Evolutionary conservation across 2,797 vertebrate species (phyloP), one percentile per base, ranked within the genome.

Genomic region (Syngnathus acus): DNA sequence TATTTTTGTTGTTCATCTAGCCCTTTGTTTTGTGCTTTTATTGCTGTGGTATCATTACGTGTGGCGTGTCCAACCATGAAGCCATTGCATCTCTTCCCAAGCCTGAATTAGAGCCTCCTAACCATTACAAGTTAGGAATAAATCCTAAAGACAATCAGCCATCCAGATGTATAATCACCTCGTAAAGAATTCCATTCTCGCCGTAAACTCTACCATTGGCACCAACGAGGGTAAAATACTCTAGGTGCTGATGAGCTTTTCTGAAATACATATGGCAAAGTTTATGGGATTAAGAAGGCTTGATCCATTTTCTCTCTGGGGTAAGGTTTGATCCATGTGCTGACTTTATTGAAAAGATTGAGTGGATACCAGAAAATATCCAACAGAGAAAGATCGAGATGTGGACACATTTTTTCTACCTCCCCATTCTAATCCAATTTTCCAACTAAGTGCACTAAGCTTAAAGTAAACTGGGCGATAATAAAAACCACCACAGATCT

Each of bases 311-410:
- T 72, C 57, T 71, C 45, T 72, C 67, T 66, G 47, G 64, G 51
- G 10, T 78, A 72, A 86, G 82, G 83, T 88, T 86, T 76, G 74
- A 75, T 80, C 51, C 72, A 9, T 76, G 72, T 76, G 69, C 72
- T 69, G 69, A 69, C 70, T 80, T 54, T 85, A 65, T 72, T 73
- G 64, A 78, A 68, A 66, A 80, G 77, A 83, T 78, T 32, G 86
- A 88, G 87, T 88, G 84, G 78, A 83, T 87, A 78, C 77, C 82
- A 78, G 79, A 87, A 81, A 79, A 71, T 74, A 65, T 42, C 47
- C 26, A 38, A 53, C 21, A 62, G 40, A 26, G 13, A 45, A 38
- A 57, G 32, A 68, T 47, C 67, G 3, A 67, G n/a, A 65, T 39
- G 37, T 6, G 0, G 4, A 43, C 26, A 40, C 17, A 2, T 32